These are phyloP conservation scores for Vollenhovia emeryi DNA, from an alignment of 1,140 invertebrate genomes.

Conservation along the genomic window DNA sequence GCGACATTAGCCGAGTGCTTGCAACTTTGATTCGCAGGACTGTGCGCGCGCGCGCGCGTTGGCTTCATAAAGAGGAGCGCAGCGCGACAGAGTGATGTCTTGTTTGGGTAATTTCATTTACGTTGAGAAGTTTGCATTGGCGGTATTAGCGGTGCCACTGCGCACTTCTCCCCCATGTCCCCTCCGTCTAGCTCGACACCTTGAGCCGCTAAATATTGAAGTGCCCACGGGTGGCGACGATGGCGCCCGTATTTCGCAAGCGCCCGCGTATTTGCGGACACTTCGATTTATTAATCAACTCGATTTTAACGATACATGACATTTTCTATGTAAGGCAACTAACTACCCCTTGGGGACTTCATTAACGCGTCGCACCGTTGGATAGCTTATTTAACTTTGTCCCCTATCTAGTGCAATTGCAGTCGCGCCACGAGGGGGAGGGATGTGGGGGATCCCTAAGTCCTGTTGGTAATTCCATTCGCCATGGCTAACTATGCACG, in stretches of 20 bases:
- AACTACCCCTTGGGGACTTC: conserved; percentile 34
- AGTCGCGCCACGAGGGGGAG: not conserved
- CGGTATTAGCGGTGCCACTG: conserved; percentile 27
- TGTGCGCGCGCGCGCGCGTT: not conserved
- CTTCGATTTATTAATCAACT: conserved; percentile 21
- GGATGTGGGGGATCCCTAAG: conserved; percentile 3
- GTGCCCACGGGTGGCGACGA: not conserved
- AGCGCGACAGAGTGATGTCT: conserved; percentile 37
- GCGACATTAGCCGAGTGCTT: conserved; percentile 39
- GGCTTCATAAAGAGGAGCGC: conserved; percentile 32
- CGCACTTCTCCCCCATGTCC: not conserved
- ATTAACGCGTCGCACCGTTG: conserved; percentile 23
- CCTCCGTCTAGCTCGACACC: not conserved
- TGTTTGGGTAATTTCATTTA: conserved; percentile 58
- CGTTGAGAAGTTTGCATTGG: conserved; percentile 55
- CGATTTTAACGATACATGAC: conserved; percentile 53
- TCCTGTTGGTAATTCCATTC: conserved; percentile 36
- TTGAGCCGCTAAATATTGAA: conserved; percentile 46
- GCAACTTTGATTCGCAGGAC: conserved; percentile 50
- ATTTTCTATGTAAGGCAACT: conserved; percentile 21
- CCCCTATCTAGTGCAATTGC: conserved; percentile 38
- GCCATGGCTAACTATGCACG: conserved; percentile 23
- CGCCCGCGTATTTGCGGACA: not conserved
- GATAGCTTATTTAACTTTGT: conserved; percentile 48
- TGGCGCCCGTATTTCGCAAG: not conserved